Conservation (phyloP, 2,888 invertebrate genomes). For the Malthinus seriepunctatus region DNA sequence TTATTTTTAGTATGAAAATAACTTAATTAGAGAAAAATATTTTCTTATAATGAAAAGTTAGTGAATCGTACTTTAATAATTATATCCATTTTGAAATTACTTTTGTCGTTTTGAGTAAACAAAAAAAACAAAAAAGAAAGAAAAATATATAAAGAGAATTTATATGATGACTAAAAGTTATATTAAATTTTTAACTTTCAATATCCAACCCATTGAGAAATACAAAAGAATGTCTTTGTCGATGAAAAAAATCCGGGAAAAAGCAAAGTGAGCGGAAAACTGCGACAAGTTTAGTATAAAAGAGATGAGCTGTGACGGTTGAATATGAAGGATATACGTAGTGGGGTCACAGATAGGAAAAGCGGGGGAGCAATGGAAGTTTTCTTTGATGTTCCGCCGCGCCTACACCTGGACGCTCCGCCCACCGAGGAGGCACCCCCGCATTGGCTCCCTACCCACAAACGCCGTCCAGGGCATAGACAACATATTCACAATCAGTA, state of each 20-base stretch:
- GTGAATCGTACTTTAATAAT: too few species aligned
- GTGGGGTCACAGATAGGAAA: constrained; percentile 12
- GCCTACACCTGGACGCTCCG: constrained; percentile 41
- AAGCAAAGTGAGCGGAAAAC: constrained; percentile 15
- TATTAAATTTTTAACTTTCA: constrained; percentile 31
- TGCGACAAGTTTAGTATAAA: constrained; percentile 20
- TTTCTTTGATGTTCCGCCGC: constrained; percentile 35
- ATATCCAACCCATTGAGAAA: constrained; percentile 27
- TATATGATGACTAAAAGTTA: constrained; percentile 18
- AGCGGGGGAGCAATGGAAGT: constrained; percentile 34
- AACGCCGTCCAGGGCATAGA: constrained; percentile 48
- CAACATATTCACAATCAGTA: constrained; percentile 57
- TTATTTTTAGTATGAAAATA: constrained; percentile 4
- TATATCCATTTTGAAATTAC: too few species aligned
- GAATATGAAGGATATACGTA: constrained; percentile 13
- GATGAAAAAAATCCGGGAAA: constrained; percentile 20
- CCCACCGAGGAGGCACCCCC: constrained; percentile 44
- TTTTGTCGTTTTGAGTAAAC: neutral
- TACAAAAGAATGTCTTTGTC: constrained; percentile 28
- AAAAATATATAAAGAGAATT: constrained; percentile 1
- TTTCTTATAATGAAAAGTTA: constrained; percentile 11
- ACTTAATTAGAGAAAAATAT: constrained; percentile 6
- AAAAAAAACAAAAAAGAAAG: neutral
- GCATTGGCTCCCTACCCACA: constrained; percentile 50
- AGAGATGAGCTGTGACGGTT: constrained; percentile 24